These are phyloP conservation scores for Gorsachius magnificus DNA, from an alignment of 2,797 vertebrate species.

Conservation along the genomic window DNA sequence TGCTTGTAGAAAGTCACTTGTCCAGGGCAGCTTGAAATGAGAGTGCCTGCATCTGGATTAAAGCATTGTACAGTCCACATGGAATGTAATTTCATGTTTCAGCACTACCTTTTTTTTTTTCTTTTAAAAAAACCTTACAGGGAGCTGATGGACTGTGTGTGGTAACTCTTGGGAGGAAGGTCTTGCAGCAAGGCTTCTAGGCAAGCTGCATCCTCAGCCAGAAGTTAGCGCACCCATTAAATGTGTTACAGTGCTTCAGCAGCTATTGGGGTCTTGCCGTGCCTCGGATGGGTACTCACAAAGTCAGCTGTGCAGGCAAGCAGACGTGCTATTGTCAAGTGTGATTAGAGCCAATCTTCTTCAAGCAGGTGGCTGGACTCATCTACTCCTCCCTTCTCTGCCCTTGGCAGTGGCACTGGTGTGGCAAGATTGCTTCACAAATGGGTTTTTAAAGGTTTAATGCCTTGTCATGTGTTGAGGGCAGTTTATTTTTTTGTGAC, in stretches of 20 bases:
- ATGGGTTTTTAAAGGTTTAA: background rate
- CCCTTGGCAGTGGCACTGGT: background rate
- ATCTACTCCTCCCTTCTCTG: background rate
- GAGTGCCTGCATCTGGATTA: background rate
- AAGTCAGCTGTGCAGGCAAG: background rate
- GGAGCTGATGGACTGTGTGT: background rate
- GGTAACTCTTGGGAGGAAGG: background rate
- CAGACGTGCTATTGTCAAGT: background rate
- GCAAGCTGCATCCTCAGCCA: background rate
- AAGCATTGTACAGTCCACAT: background rate
- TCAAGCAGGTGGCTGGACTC: background rate
- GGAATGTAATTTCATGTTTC: background rate
- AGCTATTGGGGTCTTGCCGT: background rate
- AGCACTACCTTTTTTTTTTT: background rate
- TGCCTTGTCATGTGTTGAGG: background rate
- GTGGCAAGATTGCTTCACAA: background rate
- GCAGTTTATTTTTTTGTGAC: background rate
- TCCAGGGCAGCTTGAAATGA: background rate
- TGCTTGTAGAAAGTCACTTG: background rate
- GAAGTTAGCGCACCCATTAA: background rate
- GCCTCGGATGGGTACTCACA: background rate
- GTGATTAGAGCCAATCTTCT: background rate
- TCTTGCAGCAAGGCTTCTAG: background rate
- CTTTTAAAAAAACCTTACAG: rapidly evolving
- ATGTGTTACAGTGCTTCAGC: background rate